Conservation (phyloP, 2,888 invertebrate genomes). For the Drosophila limbata region DNA sequence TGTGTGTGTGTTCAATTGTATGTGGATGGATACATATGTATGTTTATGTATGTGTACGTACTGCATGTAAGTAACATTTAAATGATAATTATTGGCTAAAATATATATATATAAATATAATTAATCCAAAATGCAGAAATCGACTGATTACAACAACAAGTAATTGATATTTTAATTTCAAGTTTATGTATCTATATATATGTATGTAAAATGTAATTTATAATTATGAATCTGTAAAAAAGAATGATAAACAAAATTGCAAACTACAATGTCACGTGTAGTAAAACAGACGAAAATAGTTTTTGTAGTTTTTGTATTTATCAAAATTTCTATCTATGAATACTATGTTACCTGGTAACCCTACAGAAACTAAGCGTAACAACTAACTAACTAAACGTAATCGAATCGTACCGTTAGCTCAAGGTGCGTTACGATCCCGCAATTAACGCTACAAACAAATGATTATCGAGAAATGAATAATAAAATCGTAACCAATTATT, state of each 20-base stretch:
- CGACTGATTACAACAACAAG: slow-evolving; percentile 66
- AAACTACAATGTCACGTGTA: slow-evolving; percentile 45
- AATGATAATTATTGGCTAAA: slow-evolving; percentile 38
- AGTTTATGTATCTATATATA: slow-evolving; percentile 12
- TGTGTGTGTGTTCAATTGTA: slow-evolving; percentile 26
- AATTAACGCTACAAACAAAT: slow-evolving; percentile 6
- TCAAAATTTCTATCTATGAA: slow-evolving; percentile 37
- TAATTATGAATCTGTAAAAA: slow-evolving; percentile 24
- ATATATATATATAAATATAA: slow-evolving; percentile 41
- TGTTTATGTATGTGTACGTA: slow-evolving; percentile 33
- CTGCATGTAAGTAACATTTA: slow-evolving; percentile 52
- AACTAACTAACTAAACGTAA: slow-evolving; percentile 24
- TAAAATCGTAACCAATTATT: slow-evolving; percentile 8
- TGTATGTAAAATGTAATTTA: slow-evolving; percentile 37
- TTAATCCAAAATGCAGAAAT: slow-evolving; percentile 57
- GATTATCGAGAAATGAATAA: slow-evolving; percentile 3
- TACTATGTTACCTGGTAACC: slow-evolving; percentile 60
- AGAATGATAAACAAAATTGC: slow-evolving; percentile 21
- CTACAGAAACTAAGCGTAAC: slow-evolving; percentile 48
- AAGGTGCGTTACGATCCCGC: slow-evolving; percentile 4
- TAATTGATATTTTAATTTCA: slow-evolving; percentile 45
- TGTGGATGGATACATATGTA: not conserved
- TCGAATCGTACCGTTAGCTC: slow-evolving; percentile 20
- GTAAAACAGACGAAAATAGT: slow-evolving; percentile 36
- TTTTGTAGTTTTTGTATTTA: slow-evolving; percentile 18